phyloP scores from a whole-genome alignment of 2,797 vertebrate species.

The Tolypeutes matacus region DNA sequence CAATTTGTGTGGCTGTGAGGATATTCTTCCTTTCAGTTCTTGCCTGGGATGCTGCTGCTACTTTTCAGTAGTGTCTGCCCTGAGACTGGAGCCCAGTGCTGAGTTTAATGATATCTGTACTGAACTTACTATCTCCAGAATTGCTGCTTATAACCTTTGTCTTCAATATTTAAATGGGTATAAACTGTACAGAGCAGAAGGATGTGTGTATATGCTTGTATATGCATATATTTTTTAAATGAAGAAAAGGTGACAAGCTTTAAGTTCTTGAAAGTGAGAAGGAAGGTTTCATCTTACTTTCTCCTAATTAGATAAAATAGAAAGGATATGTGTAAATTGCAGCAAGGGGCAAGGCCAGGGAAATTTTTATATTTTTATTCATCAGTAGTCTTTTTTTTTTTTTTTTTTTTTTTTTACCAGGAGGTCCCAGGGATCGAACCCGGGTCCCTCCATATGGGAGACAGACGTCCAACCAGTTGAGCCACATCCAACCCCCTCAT shows the following conservation, averaged over 20 bases:
- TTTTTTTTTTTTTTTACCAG: too few relatives aligned
- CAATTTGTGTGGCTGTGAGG: background rate
- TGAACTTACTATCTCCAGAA: background rate
- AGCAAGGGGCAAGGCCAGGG: background rate
- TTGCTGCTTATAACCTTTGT: background rate
- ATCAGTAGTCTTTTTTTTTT: background rate
- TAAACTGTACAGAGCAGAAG: background rate
- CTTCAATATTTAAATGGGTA: background rate
- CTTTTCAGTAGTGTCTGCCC: background rate
- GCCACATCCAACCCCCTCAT: too few relatives aligned
- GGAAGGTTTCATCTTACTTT: background rate
- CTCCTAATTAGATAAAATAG: background rate
- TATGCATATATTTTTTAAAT: background rate
- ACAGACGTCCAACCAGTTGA: too few relatives aligned
- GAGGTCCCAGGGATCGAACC: too few relatives aligned
- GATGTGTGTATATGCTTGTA: background rate
- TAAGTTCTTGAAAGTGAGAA: background rate
- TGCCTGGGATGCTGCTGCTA: background rate
- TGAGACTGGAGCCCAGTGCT: background rate
- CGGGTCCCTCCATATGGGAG: too few relatives aligned
- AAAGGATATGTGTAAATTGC: background rate
- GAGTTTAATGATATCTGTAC: background rate
- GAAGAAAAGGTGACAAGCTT: background rate
- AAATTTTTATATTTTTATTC: background rate
- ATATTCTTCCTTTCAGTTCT: background rate